A percentile compares a stretch with the other conserved stretches of the same genome.
Evolutionary conservation across 2,888 invertebrate genomes (phyloP).

Genomic region (Drosophila algonquin): DNA sequence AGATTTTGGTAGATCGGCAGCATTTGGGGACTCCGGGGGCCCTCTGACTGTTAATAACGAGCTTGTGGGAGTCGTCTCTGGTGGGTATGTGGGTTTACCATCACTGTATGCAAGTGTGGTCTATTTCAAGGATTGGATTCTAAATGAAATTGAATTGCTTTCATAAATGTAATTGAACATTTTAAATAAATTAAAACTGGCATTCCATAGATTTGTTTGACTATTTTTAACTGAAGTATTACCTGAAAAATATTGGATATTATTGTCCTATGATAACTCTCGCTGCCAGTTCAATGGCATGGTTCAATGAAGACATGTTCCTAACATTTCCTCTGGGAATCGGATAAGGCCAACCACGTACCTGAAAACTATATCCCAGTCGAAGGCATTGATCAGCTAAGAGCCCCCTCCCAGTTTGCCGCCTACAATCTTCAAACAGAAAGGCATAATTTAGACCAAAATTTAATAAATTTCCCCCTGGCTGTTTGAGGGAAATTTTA

Average conservation of each 20-base stretch:
- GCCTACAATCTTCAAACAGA: background rate
- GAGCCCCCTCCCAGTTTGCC: too few relatives aligned
- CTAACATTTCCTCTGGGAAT: too few relatives aligned
- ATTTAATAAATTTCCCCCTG: slow-evolving; percentile 4
- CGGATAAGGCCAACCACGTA: too few relatives aligned
- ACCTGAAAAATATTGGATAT: background rate
- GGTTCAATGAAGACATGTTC: too few relatives aligned
- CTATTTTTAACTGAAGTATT: too few relatives aligned
- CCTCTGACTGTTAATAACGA: background rate
- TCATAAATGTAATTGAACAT: background rate
- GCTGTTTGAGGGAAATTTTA: slow-evolving; percentile 5
- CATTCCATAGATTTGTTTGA: background rate
- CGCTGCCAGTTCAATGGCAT: too few relatives aligned
- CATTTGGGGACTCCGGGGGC: background rate
- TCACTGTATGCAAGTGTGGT: background rate
- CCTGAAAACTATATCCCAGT: background rate
- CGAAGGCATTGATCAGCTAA: background rate
- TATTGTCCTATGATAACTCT: too few relatives aligned
- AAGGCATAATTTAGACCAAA: background rate
- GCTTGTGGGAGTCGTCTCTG: slow-evolving; percentile 1
- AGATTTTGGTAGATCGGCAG: accelerated
- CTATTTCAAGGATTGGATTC: background rate
- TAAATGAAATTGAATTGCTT: background rate
- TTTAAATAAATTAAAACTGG: background rate
- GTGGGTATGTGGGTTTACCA: accelerated